phyloP scores from a whole-genome alignment of 2,113 vertebrate species.

The Callorhinus ursinus region DNA sequence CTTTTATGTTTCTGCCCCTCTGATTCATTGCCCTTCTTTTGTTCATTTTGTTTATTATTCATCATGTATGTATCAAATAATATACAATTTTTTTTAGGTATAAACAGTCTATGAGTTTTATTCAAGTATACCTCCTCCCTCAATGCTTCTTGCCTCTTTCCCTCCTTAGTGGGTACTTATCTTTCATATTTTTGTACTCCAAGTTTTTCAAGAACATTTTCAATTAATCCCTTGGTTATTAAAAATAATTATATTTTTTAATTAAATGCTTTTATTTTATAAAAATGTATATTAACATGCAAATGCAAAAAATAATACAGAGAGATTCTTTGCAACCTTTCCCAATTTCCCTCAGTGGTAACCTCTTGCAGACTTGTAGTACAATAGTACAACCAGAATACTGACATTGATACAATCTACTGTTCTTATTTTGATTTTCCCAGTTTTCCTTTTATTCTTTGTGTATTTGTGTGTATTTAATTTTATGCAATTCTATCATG shows the following conservation, averaged over 20 bases:
- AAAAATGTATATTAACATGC: background rate
- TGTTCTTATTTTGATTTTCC: background rate
- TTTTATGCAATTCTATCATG: background rate
- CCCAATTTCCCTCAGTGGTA: background rate
- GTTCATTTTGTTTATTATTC: background rate
- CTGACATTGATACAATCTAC: background rate
- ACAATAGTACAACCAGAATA: background rate
- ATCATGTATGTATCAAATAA: background rate
- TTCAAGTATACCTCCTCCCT: background rate
- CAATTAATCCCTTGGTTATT: background rate
- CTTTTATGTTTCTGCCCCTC: background rate
- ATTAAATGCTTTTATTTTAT: background rate
- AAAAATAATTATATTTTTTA: background rate
- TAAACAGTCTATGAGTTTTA: background rate
- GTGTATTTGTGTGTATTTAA: background rate
- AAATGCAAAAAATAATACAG: background rate
- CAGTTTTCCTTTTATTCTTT: background rate
- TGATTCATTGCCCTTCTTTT: background rate
- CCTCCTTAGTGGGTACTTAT: background rate
- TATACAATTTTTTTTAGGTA: background rate
- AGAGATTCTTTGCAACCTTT: background rate
- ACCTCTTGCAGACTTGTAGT: background rate
- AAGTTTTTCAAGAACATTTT: background rate
- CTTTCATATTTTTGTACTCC: background rate
- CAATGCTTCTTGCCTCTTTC: background rate